phyloP scores from a whole-genome alignment of 2,888 invertebrate genomes.

The Phlogophora meticulosa region DNA sequence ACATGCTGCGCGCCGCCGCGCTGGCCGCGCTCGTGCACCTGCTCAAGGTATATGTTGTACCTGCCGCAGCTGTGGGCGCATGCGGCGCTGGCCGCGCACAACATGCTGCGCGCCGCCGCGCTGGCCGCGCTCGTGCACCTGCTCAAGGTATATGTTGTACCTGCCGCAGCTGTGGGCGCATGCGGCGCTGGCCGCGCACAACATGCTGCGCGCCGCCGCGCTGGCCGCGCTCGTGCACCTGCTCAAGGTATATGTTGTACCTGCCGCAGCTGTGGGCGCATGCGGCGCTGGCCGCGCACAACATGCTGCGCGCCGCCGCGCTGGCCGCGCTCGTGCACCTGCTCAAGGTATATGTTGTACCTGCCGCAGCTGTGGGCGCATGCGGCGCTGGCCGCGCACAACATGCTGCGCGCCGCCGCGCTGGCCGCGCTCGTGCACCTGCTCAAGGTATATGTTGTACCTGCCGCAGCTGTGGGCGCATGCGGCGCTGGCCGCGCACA shows the following conservation, averaged over 20 bases:
- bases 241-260: constrained; percentile 97
- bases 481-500: too few relatives aligned
- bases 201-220: constrained; percentile 95
- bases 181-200: too few relatives aligned
- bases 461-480: constrained; percentile 97
- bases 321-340: constrained; percentile 91
- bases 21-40: constrained; percentile 93
- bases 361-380: too few relatives aligned
- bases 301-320: too few relatives aligned
- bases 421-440: constrained; percentile 95
- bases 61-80: constrained; percentile 97
- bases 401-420: too few relatives aligned
- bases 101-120: too few relatives aligned
- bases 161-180: too few relatives aligned
- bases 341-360: constrained; percentile 8
- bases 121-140: too few relatives aligned
- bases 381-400: constrained; percentile 5
- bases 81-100: too few relatives aligned
- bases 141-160: too few relatives aligned
- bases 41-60: constrained; percentile 93
- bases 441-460: constrained; percentile 97
- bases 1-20: constrained; percentile 95
- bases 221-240: constrained; percentile 96
- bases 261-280: constrained; percentile 97
- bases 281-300: too few relatives aligned